Evolutionary conservation across 2,888 invertebrate genomes (phyloP).

Genomic region (Thalpophila matura): DNA sequence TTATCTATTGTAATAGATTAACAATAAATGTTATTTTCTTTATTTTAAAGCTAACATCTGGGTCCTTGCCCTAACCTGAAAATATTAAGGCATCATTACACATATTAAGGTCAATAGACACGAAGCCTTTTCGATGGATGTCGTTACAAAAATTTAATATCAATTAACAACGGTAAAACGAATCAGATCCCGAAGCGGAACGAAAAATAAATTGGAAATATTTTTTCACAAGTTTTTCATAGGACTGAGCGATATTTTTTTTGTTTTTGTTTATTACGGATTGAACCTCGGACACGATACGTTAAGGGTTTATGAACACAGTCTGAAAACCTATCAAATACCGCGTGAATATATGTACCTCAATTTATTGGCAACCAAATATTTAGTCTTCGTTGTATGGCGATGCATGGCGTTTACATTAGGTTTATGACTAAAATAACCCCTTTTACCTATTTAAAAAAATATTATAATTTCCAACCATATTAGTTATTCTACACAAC

Average conservation of each 20-base stretch:
- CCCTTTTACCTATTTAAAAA: too few relatives aligned
- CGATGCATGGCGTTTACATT: too few relatives aligned
- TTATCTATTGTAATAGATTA: too few relatives aligned
- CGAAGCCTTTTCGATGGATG: conserved; percentile 12
- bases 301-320: neutral
- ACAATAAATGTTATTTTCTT: too few relatives aligned
- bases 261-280: conserved; percentile 8
- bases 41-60: too few relatives aligned
- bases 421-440: too few relatives aligned
- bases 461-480: too few relatives aligned
- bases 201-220: conserved; percentile 21
- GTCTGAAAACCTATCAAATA: neutral
- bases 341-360: neutral
- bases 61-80: too few relatives aligned
- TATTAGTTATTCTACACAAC: too few relatives aligned
- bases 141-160: conserved; percentile 37
- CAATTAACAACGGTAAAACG: conserved; percentile 35
- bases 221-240: conserved; percentile 24
- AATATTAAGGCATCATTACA: too few relatives aligned
- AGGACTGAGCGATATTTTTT: neutral
- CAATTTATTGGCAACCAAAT: neutral
- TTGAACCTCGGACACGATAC: conserved; percentile 1
- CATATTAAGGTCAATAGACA: conserved; percentile 24
- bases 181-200: conserved; percentile 18
- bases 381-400: too few relatives aligned